Evolutionary conservation across 2,888 invertebrate genomes (phyloP).

Genomic region (Cerastoderma edule): DNA sequence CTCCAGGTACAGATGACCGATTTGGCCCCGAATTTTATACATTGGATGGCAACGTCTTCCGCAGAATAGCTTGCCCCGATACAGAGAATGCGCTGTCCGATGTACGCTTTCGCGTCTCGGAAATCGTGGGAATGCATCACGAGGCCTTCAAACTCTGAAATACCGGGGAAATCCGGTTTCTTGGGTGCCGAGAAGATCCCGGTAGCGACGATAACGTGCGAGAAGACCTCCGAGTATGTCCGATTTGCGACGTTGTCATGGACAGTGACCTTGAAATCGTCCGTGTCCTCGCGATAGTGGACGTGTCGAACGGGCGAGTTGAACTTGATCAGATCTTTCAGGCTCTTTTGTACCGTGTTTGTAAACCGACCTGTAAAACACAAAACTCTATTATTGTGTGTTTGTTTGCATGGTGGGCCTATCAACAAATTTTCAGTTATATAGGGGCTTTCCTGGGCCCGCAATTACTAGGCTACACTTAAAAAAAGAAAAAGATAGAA

Average conservation of each 20-base stretch:
- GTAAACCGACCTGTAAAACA: constrained; percentile 31
- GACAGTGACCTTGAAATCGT: constrained; percentile 45
- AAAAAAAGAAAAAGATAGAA: too few species aligned
- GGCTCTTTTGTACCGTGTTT: constrained; percentile 5
- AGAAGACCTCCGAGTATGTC: constrained; percentile 27
- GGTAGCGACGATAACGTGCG: constrained; percentile 44
- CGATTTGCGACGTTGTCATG: constrained; percentile 24
- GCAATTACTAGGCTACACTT: too few species aligned
- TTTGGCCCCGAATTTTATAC: constrained; percentile 30
- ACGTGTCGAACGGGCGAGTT: constrained; percentile 38
- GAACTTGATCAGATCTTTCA: constrained; percentile 25
- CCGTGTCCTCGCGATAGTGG: constrained; percentile 30
- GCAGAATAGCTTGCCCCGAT: constrained; percentile 50
- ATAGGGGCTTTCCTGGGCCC: too few species aligned
- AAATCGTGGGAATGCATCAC: constrained; percentile 56
- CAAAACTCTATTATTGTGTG: neutral
- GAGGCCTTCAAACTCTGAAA: constrained; percentile 43
- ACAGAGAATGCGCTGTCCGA: constrained; percentile 36
- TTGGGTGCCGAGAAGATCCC: constrained; percentile 51
- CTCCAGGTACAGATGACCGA: constrained; percentile 28
- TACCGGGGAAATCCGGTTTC: constrained; percentile 40
- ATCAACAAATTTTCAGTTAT: too few species aligned
- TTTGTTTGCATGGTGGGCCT: too few species aligned
- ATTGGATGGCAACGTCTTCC: constrained; percentile 44
- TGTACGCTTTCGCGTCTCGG: constrained; percentile 39